Evolutionary conservation across 2,888 invertebrate genomes (phyloP).

Genomic region (Crepidodera aurea): DNA sequence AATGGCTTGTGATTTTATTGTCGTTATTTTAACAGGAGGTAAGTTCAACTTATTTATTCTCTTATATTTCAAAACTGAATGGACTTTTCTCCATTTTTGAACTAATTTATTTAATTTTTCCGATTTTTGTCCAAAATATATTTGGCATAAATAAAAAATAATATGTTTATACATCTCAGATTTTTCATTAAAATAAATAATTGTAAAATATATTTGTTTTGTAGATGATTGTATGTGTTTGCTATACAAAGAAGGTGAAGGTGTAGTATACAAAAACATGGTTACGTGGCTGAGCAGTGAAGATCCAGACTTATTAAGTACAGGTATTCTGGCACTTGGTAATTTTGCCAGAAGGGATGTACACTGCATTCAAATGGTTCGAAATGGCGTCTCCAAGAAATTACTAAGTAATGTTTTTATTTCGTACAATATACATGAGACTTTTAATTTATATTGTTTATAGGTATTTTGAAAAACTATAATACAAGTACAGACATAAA

Average conservation of each 20-base stretch:
- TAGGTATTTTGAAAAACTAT: conserved; percentile 64
- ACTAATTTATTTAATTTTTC: too few species aligned
- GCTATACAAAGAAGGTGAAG: conserved; percentile 80
- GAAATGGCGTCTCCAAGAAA: conserved; percentile 78
- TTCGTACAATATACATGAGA: background rate
- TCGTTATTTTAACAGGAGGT: conserved; percentile 88
- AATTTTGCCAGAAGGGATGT: conserved; percentile 90
- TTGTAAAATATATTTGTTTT: too few species aligned
- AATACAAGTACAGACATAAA: conserved; percentile 65
- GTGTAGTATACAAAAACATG: conserved; percentile 75
- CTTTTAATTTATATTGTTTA: conserved; percentile 18
- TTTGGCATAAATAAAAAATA: too few species aligned
- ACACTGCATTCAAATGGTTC: conserved; percentile 85
- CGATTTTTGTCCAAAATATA: too few species aligned
- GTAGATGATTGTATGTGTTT: conserved; percentile 87
- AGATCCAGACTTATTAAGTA: conserved; percentile 79
- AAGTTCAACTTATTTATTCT: too few species aligned
- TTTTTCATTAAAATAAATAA: too few species aligned
- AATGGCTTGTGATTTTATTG: conserved; percentile 85
- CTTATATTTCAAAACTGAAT: too few species aligned
- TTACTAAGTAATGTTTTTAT: conserved; percentile 65
- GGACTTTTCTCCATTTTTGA: too few species aligned
- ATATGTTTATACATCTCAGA: too few species aligned
- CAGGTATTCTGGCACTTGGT: conserved; percentile 85
- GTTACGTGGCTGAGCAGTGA: conserved; percentile 79